Percentiles rank a stretch among this genome's conserved stretches.
Evolutionary conservation across 2,113 vertebrate genomes (phyloP).

Genomic region (Synodontis membranacea): DNA sequence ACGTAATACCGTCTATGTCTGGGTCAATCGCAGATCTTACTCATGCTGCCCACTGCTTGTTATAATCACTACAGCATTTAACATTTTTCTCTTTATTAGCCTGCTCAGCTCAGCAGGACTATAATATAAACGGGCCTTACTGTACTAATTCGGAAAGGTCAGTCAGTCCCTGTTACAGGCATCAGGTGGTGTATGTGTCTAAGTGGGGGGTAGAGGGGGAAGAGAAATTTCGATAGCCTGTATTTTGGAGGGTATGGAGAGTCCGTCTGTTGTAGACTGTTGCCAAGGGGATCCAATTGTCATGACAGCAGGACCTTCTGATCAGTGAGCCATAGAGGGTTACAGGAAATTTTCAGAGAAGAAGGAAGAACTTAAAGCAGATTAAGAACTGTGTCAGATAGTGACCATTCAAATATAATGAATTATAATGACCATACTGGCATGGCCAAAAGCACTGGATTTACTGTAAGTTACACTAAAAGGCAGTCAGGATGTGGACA

Average conservation of each 20-base stretch:
- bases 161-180: not conserved
- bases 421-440: not conserved
- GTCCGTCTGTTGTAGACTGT: conserved; percentile 37
- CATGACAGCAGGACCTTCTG: conserved; percentile 26
- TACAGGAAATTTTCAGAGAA: not conserved
- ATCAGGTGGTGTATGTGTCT: conserved; percentile 8
- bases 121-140: not conserved
- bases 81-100: not conserved
- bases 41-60: not conserved
- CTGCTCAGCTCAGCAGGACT: not conserved
- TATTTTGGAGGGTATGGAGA: conserved; percentile 24
- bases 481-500: not conserved
- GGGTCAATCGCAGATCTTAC: not conserved
- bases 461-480: not conserved
- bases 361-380: not conserved
- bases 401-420: not conserved
- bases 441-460: conserved; percentile 6
- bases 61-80: not conserved
- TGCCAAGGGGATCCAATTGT: conserved; percentile 53
- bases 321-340: not conserved
- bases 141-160: not conserved
- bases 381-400: not conserved
- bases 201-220: not conserved
- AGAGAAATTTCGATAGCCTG: not conserved
- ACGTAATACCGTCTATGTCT: not conserved